Evolutionary conservation across 2,888 invertebrate species (phyloP).

Genomic region (Meteorus cinctellus): DNA sequence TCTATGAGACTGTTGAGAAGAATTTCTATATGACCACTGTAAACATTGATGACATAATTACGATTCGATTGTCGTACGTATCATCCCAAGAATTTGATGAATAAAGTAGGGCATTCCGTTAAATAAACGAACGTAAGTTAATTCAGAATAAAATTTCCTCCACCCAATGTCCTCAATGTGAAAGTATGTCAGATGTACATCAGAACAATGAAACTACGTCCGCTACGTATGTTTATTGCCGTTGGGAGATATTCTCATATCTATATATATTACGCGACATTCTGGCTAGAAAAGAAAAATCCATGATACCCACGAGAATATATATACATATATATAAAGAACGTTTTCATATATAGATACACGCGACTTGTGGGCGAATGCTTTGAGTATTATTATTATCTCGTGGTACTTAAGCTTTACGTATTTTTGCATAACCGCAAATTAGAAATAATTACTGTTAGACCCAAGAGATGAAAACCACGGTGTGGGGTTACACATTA

Average conservation of each 20-base stretch:
- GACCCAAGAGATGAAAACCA: constrained; percentile 54
- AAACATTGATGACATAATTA: no score
- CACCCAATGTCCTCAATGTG: background rate
- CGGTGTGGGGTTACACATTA: constrained; percentile 1
- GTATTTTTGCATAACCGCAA: constrained; percentile 67
- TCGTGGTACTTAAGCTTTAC: constrained; percentile 61
- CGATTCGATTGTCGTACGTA: no score
- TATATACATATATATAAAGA: constrained; percentile 17
- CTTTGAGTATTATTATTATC: constrained; percentile 58
- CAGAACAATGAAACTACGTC: background rate
- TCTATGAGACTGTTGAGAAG: no score
- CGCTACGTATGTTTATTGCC: constrained; percentile 1
- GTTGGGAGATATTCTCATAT: constrained; percentile 1
- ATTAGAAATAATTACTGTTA: constrained; percentile 68
- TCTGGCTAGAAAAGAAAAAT: constrained; percentile 6
- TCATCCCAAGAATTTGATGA: no score
- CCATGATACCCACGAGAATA: constrained; percentile 21
- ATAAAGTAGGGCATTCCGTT: background rate
- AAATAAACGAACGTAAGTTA: background rate
- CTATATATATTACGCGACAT: background rate
- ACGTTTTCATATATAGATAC: background rate
- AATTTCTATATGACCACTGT: no score
- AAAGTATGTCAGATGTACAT: background rate
- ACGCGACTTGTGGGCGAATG: constrained; percentile 34
- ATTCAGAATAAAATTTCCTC: background rate